Base-by-base conservation (phyloP, 2,113 vertebrate species). In the Centrocercus urophasianus region DNA sequence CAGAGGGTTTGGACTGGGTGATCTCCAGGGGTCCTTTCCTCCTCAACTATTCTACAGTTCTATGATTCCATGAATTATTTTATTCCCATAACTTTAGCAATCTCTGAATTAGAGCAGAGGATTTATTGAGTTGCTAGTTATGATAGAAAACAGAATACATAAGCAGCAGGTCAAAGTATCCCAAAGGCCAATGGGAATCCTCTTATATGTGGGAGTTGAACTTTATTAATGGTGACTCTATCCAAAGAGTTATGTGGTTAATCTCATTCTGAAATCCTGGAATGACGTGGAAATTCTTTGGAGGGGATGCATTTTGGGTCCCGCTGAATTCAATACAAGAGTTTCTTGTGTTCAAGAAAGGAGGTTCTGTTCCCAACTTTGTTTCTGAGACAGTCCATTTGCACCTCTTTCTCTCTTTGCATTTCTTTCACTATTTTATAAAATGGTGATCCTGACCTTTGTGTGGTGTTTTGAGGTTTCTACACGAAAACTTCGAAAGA, bases 61-160 rank as follows among this genome's bases (percentile, higher is more conserved):
- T 77, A 1, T 66, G 45, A 70, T 50, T 74, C 65, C 47, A 13
- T 92, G 78, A 85, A 93, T 89, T 87, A 79, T 93, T 95, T 96
- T 80, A 79, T 79, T 83, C 48, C 66, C 75, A 30, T 90, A 84
- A 90, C 48, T 93, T 71, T 16, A 60, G 81, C 30, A 52, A 72
- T 78, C 66, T 95, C 71, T 89, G 73, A 81, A 72, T 90, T 81
- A 89, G 74, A 88, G 57, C 66, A 79, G 50, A 20, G 40, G 48
- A 11, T 30, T 82, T 80, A 73, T 42, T 86, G 85, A 59, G 74
- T 77, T 89, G 40, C 75, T 89, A 34, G 61, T 25, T 71, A 6
- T 65, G 40, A 13, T 42, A 64, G 61, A 65, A 90, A 71, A 78
- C 17, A 70, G 71, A 90, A 72, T 90, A 69, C 61, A 6, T 61